Evolutionary conservation across 1,140 invertebrate species (phyloP).

Genomic region (Lepidurus couesii): DNA sequence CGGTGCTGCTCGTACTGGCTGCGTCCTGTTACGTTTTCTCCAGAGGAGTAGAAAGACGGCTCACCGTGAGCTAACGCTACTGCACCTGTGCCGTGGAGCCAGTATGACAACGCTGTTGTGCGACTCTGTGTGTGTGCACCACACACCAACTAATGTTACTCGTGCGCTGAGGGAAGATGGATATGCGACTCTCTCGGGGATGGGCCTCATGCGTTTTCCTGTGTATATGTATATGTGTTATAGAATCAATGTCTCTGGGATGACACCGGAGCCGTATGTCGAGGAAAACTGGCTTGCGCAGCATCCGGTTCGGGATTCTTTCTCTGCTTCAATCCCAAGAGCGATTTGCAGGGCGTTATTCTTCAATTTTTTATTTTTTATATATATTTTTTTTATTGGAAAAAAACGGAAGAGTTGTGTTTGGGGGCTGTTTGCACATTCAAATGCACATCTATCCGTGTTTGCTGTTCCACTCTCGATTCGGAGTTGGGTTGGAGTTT

Average conservation of each 20-base stretch:
- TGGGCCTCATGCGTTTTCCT: not conserved
- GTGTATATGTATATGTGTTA: not conserved
- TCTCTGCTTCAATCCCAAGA: no score
- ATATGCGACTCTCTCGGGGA: not conserved
- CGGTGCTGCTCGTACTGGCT: not conserved
- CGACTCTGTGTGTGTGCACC: not conserved
- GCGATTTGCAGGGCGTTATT: no score
- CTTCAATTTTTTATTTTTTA: no score
- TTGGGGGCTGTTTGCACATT: no score
- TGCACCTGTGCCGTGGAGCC: constrained; percentile 3
- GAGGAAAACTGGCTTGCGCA: not conserved
- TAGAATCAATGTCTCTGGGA: constrained; percentile 4
- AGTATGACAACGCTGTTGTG: not conserved
- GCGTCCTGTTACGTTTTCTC: not conserved
- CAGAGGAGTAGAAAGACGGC: not conserved
- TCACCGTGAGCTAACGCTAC: not conserved
- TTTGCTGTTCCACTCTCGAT: no score
- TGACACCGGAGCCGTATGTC: not conserved
- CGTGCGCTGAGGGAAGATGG: constrained; percentile 6
- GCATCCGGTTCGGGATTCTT: not conserved
- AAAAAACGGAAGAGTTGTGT: no score
- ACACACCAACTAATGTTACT: not conserved
- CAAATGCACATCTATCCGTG: no score
- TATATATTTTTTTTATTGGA: no score
- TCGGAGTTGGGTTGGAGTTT: no score